Evolutionary conservation across 2,797 vertebrate species (phyloP), one percentile per base, ranked within the genome.

Genomic region (Glossophaga mutica): DNA sequence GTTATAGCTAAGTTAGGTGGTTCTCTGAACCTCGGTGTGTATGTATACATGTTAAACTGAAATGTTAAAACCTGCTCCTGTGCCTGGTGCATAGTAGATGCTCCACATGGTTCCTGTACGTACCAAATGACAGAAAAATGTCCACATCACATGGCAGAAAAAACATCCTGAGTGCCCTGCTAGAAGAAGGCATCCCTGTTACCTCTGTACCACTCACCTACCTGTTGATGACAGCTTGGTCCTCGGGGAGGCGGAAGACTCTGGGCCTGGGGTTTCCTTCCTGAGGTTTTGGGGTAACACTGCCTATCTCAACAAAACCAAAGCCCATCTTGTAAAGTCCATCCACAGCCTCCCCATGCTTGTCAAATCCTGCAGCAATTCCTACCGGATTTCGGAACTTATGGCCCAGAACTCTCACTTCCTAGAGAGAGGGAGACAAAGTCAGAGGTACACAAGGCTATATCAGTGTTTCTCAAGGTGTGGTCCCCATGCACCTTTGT

Each of bases 331-430:
- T 98, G 95, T 98, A 99, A 52, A 99, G 99, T 29, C 99, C 99
- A 0, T 99, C 99, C 94, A 99, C 98, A 0, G 99, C 99, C 96
- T 99, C 99, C 0, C 98, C 99, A 0, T 99, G 98, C 97, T 99
- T 99, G 98, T 99, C 99, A 19, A 99, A 99, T n/a, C 99, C 99
- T 0, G 99, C 99, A 0, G 99, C 99, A 55, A 99, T 98, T 9
- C 99, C 99, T 85, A 99, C 79, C 0, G 99, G 99, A 97, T 99
- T 99, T 98, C 98, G 97, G 98, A 99, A 99, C 50, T 97, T 99
- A 55, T 97, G 98, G 48, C 99, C 99, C 3, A 99, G 96, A 34
- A 99, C 98, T 1, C 96, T 98, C 65, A 99, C 98, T 98, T 99
- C 99, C 99, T 99, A 97, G 6, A 8, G 87, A 82, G 19, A 83